Evolutionary conservation across 2,113 vertebrate species (phyloP), one percentile per base, ranked within the genome.

Genomic region (Alaudala cheleensis): DNA sequence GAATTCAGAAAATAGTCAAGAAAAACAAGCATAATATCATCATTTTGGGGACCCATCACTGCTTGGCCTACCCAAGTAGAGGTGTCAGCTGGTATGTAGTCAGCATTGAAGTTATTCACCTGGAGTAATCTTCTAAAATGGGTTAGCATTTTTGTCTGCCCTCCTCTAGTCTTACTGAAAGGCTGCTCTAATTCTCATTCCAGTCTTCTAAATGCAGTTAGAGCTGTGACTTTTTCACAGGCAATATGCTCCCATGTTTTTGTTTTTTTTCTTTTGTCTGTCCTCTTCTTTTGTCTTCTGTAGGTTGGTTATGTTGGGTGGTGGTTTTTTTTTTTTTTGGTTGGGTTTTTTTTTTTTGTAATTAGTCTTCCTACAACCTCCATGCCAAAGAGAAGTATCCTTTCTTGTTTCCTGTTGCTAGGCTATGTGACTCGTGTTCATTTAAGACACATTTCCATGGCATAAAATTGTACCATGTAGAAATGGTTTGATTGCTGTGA

Each of bases 401-500:
- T 67, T 11, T 58, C 61, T 47, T 54, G 33, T 85, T 92, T 91
- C 24, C 20, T 72, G 84, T 94, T 96, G 87, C 85, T 90, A 95
- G 31, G 81, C 62, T 91, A 69, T 8, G 0, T 47, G 74, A 40
- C 15, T 87, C 31, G 6, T 25, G 17, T n/a, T 92, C 25, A 24
- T 76, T 85, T 84, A 90, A 87, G 90, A n/a, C 21, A 25, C 2
- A 11, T 61, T 93, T 67, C 28, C n/a, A 9, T 72, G 33, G n/a
- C 22, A 79, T 44, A 57, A 69, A 87, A 76, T 22, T 53, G 11
- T n/a, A 60, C 39, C 9, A 4, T 16, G 12, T 62, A 73, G 50
- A 79, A 87, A 79, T 80, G 25, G 24, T 45, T 57, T 47, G 31
- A 29, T 71, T 85, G 13, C 47, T 50, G 25, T 56, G 40, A 57